phyloP scores from a whole-genome alignment of 1,140 invertebrate genomes.

The Portunus trituberculatus region DNA sequence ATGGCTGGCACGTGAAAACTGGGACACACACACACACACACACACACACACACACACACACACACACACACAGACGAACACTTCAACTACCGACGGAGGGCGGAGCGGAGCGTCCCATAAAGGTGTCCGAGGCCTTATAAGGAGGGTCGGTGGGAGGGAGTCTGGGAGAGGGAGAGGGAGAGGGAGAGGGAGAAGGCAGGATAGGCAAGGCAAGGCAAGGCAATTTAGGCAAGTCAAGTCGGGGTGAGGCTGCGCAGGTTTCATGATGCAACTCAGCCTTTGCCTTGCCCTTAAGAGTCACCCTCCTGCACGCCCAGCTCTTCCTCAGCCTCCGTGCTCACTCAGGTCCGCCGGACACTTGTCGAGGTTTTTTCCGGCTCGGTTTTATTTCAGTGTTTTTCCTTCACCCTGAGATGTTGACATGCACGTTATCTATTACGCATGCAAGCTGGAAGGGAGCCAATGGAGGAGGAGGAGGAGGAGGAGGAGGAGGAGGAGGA shows the following conservation, averaged over 20 bases:
- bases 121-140: neutral
- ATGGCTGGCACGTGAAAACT: too few relatives aligned
- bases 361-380: too few relatives aligned
- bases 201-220: neutral
- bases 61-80: neutral
- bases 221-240: too few relatives aligned
- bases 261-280: slow-evolving; percentile 9
- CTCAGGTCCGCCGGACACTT: neutral
- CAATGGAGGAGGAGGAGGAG: neutral
- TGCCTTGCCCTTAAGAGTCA: neutral
- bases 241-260: neutral
- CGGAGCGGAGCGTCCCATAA: slow-evolving; percentile 6
- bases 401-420: too few relatives aligned
- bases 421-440: too few relatives aligned
- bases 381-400: too few relatives aligned
- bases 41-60: slow-evolving; percentile 20
- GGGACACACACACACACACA: neutral
- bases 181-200: neutral
- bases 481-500: neutral
- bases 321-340: neutral
- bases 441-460: neutral
- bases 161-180: neutral
- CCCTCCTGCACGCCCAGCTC: neutral
- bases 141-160: neutral
- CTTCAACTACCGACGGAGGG: neutral